phyloP scores from a whole-genome alignment of 2,113 vertebrate species.

The Cebidichthys violaceus region DNA sequence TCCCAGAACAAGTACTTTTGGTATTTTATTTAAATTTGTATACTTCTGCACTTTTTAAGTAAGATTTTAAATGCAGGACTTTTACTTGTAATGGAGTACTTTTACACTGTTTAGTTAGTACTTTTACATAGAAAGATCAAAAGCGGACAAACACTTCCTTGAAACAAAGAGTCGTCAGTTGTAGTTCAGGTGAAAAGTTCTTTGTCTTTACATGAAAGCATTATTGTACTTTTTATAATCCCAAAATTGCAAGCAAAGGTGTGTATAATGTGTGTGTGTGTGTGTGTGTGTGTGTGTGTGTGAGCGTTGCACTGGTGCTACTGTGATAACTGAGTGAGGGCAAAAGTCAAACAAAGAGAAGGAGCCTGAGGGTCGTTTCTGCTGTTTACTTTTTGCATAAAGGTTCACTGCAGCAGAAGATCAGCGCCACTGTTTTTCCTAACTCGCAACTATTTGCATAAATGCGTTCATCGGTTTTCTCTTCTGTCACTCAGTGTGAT shows the following conservation, averaged over 20 bases:
- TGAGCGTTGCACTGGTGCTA: neutral
- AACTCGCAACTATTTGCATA: constrained; percentile 25
- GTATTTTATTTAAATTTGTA: neutral
- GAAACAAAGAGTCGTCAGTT: neutral
- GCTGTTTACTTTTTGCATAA: constrained; percentile 30
- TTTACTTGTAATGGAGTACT: neutral
- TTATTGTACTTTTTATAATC: neutral
- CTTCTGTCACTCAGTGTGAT: constrained; percentile 19
- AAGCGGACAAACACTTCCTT: neutral
- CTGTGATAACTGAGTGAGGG: constrained; percentile 5
- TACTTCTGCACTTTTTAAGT: neutral
- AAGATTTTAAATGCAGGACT: neutral
- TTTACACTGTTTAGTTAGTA: neutral
- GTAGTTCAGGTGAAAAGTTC: neutral
- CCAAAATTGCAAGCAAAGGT: neutral
- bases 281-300: constrained; percentile 7
- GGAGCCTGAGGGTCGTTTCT: neutral
- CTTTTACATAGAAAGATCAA: neutral
- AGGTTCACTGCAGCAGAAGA: neutral
- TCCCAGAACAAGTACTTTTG: neutral
- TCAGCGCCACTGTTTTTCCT: neutral
- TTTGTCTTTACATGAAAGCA: constrained; percentile 13
- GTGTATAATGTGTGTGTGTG: neutral
- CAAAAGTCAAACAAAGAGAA: constrained; percentile 6
- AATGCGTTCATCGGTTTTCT: neutral